Base-by-base conservation (phyloP, 2,113 vertebrate genomes). In the Phyllostomus discolor region DNA sequence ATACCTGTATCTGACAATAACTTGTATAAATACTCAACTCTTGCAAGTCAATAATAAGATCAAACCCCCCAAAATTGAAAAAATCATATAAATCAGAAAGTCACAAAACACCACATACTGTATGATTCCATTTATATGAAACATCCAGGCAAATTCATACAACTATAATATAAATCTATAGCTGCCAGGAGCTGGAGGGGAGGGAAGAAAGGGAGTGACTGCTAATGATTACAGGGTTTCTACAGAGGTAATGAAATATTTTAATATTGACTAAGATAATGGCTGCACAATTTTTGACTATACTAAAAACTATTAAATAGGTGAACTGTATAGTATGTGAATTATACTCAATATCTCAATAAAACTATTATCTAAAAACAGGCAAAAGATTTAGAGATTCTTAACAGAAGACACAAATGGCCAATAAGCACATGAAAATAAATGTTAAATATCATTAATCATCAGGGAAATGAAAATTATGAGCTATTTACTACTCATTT, bases 381-480 rank as follows among this genome's bases (percentile, higher is more conserved):
- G n/a, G 31, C 28, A 87, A 82, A 92, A 94, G 26, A 70, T 72
- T 41, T 86, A 85, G 9, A 75, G 33, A 79, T 57, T 72, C 70
- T 90, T 96, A 43, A 92, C 41, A 66, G 35, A 90, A 90, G 26
- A 92, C 24, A 89, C 17, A 88, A 88, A 85, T 69, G 41, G 67
- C 52, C 33, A 78, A 28, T 43, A 87, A 89, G 26, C 17, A 82
- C 7, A 20, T 35, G 35, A 90, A 95, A 91, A 93, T 50, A 81
- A 80, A 86, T 26, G 11, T 75, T 67, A 75, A 92, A 72, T 22
- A 88, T 62, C 19, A 92, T 72, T 86, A 86, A 57, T 83, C 26
- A 90, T 90, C 59, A 87, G 17, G 38, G 22, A 90, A 79, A 95
- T 35, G 33, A 26, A 88, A 94, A 91, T 83, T 86, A 95, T 66